Evolutionary conservation across 53 echinoderm and acorn worm genomes (phyloP).

Genomic region (Pentamera pediparva): DNA sequence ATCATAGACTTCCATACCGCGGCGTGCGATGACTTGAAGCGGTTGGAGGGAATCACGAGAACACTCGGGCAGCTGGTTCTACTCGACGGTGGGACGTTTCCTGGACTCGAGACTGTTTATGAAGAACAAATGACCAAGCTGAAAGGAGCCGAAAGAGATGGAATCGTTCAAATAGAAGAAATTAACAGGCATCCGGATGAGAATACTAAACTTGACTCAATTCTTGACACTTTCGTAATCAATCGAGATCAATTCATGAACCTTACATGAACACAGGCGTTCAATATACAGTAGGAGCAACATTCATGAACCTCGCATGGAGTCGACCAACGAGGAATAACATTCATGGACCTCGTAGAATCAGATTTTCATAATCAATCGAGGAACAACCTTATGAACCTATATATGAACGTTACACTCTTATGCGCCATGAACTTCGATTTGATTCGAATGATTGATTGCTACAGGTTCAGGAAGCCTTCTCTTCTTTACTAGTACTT

Average conservation of each 20-base stretch:
- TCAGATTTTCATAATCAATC: no score
- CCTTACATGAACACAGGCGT: neutral
- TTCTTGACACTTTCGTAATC: neutral
- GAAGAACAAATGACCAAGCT: constrained; percentile 7
- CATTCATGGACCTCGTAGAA: no score
- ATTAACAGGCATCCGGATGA: neutral
- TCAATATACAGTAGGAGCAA: no score
- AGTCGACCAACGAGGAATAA: no score
- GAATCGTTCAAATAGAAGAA: constrained; percentile 1
- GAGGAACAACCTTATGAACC: no score
- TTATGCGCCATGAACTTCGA: no score
- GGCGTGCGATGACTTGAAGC: neutral
- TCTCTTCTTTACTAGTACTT: no score
- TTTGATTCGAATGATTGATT: no score
- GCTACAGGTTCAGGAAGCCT: no score
- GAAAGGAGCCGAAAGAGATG: neutral
- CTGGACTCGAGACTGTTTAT: neutral
- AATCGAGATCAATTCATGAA: neutral
- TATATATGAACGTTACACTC: no score
- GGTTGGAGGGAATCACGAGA: constrained; percentile 2
- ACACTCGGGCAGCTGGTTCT: constrained; percentile 1
- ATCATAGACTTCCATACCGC: neutral
- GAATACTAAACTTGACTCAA: neutral
- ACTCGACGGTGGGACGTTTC: neutral
- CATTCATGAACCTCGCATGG: no score